Conservation (phyloP, 2,888 invertebrate species). For the Holacanthella duospinosa region DNA sequence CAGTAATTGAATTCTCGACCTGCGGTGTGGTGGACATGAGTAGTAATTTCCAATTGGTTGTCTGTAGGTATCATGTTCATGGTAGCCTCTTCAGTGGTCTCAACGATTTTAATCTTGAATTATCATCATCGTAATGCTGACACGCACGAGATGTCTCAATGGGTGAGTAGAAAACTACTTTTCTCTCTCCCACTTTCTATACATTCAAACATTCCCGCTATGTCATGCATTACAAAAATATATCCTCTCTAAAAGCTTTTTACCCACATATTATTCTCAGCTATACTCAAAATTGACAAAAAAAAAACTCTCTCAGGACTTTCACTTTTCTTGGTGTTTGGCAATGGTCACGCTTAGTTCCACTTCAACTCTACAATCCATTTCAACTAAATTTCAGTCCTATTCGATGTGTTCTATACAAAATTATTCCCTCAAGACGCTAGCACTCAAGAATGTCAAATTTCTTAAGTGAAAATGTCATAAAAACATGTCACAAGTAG, state of each 20-base stretch:
- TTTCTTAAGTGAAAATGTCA: too few species aligned
- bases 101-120: slow-evolving; percentile 93
- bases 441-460: not conserved
- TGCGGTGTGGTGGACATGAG: too few species aligned
- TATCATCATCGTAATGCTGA: slow-evolving; percentile 95
- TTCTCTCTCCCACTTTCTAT: not conserved
- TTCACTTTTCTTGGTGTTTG: too few species aligned
- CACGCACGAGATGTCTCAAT: slow-evolving; percentile 92
- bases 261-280: not conserved
- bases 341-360: not conserved
- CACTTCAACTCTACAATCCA: not conserved
- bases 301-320: not conserved
- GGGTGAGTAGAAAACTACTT: slow-evolving; percentile 57
- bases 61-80: slow-evolving; percentile 99
- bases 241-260: not conserved
- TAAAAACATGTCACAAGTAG: too few species aligned
- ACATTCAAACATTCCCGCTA: not conserved
- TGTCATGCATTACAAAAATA: not conserved
- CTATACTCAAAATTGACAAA: not conserved
- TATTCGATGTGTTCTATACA: not conserved
- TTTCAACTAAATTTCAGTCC: not conserved
- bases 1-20: too few species aligned
- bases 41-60: too few species aligned
- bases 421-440: not conserved
- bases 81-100: slow-evolving; percentile 96